Evolutionary conservation across 2,797 vertebrate species (phyloP), one percentile per base, ranked within the genome.

Genomic region (Luscinia megarhynchos): DNA sequence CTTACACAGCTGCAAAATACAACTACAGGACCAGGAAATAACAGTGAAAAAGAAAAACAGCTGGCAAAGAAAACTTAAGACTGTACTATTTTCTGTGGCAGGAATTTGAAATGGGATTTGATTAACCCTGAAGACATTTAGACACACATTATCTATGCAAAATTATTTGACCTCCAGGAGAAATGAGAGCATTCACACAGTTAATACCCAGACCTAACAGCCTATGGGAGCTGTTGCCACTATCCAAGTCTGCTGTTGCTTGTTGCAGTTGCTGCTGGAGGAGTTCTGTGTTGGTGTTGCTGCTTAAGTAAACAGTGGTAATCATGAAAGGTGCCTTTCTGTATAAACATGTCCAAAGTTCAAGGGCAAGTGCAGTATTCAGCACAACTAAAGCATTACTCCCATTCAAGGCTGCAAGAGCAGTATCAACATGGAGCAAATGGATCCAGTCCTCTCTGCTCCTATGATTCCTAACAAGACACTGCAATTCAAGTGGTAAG

Each of bases 391-490:
- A 84, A 88, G 34, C 62, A 45, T 64, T 73, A 27, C 18, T 75
- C 36, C 38, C 9, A 5, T 78, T 74, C 45, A 61, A 34, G 93
- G 29, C 38, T 79, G 27, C 43, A 78, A 40, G 62, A 85, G 51
- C 7, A 2, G n/a, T 36, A 43, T 27, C 34, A 36, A 2, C 4
- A 14, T 6, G 27, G 14, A 34, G 32, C 40, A 85, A 89, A 87
- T 0, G 0, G 12, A 40, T 40, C 54, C 30, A 62, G 32, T 54
- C 41, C 10, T 34, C 23, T 45, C 38, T 53, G 69, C 29, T 87
- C 50, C 16, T 24, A 1, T 1, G 3, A 22, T 78, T 85, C 21
- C 58, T 45, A 61, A 57, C 22, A 17, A 66, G 17, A 32, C 1
- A 1, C 22, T 64, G 32, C 40, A 74, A 26, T 76, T 83, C 45